These are phyloP conservation scores for Bergia puertoricense DNA, from an alignment of 92 coral and sea anemone genomes.

Conservation along the genomic window DNA sequence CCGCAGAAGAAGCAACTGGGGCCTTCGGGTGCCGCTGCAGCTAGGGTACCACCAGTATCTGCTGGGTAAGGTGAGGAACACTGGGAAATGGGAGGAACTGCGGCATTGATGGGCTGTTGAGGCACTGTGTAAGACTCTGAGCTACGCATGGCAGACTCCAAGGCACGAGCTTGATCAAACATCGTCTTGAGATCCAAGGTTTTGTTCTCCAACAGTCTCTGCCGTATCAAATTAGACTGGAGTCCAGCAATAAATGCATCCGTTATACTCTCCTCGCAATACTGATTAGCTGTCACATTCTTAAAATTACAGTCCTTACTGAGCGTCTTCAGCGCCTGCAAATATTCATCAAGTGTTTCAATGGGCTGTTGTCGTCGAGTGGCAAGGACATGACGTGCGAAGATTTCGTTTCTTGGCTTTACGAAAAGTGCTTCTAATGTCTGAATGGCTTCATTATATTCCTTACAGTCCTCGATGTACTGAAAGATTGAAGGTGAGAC, in stretches of 20 bases:
- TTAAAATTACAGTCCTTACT: constrained; percentile 45
- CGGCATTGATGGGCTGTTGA: constrained; percentile 40
- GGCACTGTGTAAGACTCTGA: constrained; percentile 42
- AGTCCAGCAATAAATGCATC: constrained; percentile 46
- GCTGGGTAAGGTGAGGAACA: neutral
- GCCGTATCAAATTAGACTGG: constrained; percentile 32
- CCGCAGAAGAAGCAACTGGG: constrained; percentile 61
- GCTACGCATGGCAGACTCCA: constrained; percentile 46
- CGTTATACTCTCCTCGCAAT: constrained; percentile 41
- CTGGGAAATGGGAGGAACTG: constrained; percentile 21
- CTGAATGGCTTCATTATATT: constrained; percentile 32
- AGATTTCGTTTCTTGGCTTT: constrained; percentile 50
- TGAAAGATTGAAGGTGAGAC: constrained; percentile 42
- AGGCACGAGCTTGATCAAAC: constrained; percentile 54
- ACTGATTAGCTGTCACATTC: constrained; percentile 37
- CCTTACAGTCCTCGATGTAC: constrained; percentile 31
- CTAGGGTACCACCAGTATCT: constrained; percentile 35
- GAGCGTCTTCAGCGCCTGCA: constrained; percentile 21
- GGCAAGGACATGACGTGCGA: too few relatives aligned
- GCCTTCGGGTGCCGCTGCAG: constrained; percentile 44
- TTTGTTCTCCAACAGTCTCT: constrained; percentile 43
- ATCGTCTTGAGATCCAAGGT: constrained; percentile 44
- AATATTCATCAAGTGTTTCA: constrained; percentile 35
- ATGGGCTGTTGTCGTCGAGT: constrained; percentile 22
- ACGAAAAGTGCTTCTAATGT: constrained; percentile 24